Evolutionary conservation across 2,113 vertebrate genomes (phyloP), one percentile per base, ranked within the genome.

Genomic region (Hyla sarda): DNA sequence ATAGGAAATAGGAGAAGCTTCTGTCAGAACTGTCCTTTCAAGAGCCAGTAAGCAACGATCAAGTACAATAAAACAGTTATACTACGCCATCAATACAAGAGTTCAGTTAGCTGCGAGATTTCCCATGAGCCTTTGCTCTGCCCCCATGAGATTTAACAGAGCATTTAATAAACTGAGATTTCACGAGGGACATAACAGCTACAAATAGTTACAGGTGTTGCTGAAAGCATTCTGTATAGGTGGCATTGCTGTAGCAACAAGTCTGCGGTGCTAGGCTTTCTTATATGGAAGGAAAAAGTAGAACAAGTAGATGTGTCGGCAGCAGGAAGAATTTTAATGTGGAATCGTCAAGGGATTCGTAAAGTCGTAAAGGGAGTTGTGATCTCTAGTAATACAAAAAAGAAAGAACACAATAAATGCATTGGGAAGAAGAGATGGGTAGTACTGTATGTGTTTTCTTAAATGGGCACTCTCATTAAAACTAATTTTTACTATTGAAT

Each of bases 11-110:
- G 6, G 23, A 58, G 52, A 56, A 12, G 50, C 77, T 79, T 79
- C 17, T 37, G 52, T 79, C 32, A 37, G 37, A 58, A 65, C 58
- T 67, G 37, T 75, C 71, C 71, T 73, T 73, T 73, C 23, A 73
- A 13, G 71, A 72, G 34, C 71, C 41, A 74, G 41, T 5, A 16
- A 75, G 45, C 5, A 25, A 47, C 47, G 23, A 45, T 75, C 12
- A 7, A 75, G 45, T 9, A 75, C 45, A 48, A 48, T 48, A 28
- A n/a, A 25, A 50, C 45, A 5, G 37, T 48, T 75, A 23, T 50
- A 28, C 45, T 48, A 1, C 41, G 45, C 73, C 25, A 16, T 75
- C 45, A 14, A 16, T 23, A 21, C 69, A 41, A 11, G 69, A 12
- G 62, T 17, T 32, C 25, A 25, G 19, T 47, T 75, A 75, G n/a